These are phyloP conservation scores for Balaenoptera acutorostrata DNA, from an alignment of 2,113 vertebrate genomes.

Conservation along the genomic window DNA sequence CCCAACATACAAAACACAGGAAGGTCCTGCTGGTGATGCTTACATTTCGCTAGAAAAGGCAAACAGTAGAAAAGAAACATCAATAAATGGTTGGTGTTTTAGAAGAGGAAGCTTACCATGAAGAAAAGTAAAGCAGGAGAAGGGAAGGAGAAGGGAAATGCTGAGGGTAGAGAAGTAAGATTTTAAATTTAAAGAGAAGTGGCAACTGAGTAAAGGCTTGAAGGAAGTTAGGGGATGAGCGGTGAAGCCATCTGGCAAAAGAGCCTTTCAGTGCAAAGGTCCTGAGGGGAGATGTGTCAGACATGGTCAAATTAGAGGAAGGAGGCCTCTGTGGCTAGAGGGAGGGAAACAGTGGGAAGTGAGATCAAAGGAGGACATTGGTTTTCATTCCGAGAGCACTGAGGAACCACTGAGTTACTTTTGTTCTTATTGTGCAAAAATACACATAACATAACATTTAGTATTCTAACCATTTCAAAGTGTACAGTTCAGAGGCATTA, in stretches of 20 bases:
- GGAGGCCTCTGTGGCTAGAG: too few relatives aligned
- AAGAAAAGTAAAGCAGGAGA: background rate
- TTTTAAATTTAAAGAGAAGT: background rate
- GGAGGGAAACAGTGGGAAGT: accelerated
- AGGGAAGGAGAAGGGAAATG: background rate
- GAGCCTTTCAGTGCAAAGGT: background rate
- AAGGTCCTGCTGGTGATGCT: background rate
- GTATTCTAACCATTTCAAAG: background rate
- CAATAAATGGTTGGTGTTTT: background rate
- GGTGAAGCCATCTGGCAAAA: too few relatives aligned
- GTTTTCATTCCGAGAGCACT: background rate
- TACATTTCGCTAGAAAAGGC: background rate
- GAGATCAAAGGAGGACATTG: background rate
- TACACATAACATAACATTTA: background rate
- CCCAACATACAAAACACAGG: background rate
- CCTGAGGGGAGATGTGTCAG: accelerated
- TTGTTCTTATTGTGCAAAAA: background rate
- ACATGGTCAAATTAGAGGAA: accelerated
- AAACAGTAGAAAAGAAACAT: background rate
- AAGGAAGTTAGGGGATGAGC: background rate
- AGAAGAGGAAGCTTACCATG: accelerated
- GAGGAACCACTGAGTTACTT: background rate
- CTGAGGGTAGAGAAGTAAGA: background rate
- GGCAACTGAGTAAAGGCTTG: background rate
- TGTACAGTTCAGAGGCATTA: accelerated